Evolutionary conservation across 2,888 invertebrate genomes (phyloP).

Genomic region (Cephus sareptanus): DNA sequence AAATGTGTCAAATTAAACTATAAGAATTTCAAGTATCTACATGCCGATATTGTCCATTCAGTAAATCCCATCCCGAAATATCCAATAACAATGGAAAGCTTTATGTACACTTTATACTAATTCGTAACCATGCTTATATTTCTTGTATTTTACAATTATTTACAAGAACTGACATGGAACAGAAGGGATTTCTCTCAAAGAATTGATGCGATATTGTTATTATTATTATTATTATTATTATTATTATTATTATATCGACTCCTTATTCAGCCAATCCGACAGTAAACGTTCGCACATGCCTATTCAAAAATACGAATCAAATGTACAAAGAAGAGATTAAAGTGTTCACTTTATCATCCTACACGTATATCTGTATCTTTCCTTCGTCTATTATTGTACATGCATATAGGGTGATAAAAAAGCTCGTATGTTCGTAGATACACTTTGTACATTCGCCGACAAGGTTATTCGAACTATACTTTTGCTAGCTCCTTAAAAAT

Average conservation of each 20-base stretch:
- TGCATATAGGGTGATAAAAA: not conserved
- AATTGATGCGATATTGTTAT: not conserved
- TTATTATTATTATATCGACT: not conserved
- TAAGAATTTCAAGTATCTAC: slow-evolving; percentile 55
- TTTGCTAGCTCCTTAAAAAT: not conserved
- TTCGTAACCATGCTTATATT: not conserved
- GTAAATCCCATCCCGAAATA: not conserved
- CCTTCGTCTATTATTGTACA: not conserved
- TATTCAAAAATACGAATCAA: not conserved
- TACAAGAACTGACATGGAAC: slow-evolving; percentile 27
- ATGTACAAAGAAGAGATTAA: not conserved
- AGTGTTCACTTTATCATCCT: not conserved
- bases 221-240: too few relatives aligned
- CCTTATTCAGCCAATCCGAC: not conserved
- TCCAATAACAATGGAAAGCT: not conserved
- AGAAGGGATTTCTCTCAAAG: not conserved
- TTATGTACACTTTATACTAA: not conserved
- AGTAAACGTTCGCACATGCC: not conserved
- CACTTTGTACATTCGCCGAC: not conserved
- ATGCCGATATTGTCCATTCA: not conserved
- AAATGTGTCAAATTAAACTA: slow-evolving; percentile 63
- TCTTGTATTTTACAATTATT: slow-evolving; percentile 39
- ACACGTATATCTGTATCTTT: not conserved
- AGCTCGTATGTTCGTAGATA: not conserved
- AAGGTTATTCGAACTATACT: not conserved